These are phyloP conservation scores for Brachionus rubens DNA, from an alignment of 1,140 invertebrate genomes.

Conservation along the genomic window DNA sequence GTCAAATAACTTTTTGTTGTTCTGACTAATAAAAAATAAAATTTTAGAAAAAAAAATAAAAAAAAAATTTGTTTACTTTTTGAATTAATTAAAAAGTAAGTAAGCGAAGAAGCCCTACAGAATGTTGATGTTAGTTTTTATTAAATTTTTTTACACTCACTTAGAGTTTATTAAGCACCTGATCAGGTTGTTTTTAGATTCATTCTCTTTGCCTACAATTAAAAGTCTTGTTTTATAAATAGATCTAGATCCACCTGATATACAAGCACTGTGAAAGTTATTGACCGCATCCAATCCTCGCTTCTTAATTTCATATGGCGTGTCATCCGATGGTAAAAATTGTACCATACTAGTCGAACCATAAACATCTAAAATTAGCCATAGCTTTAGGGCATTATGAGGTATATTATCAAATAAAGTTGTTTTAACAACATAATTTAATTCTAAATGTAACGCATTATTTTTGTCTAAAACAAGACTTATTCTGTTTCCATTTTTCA, in stretches of 20 bases:
- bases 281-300: conserved; percentile 58
- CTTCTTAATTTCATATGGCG: conserved; percentile 59
- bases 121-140: too few relatives aligned
- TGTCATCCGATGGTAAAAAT: conserved; percentile 47
- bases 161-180: not conserved
- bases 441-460: conserved; percentile 58
- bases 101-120: too few relatives aligned
- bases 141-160: not conserved
- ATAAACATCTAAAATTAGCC: conserved; percentile 59
- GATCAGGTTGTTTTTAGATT: conserved; percentile 45
- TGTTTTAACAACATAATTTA: conserved; percentile 58
- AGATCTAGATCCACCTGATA: conserved; percentile 53
- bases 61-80: too few relatives aligned
- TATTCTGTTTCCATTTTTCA: conserved; percentile 51
- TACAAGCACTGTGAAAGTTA: conserved; percentile 58
- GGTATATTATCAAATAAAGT: conserved; percentile 55
- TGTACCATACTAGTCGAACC: conserved; percentile 48
- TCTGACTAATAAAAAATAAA: too few relatives aligned
- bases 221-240: conserved; percentile 55
- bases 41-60: too few relatives aligned
- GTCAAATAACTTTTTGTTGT: not conserved
- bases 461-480: conserved; percentile 55
- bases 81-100: too few relatives aligned
- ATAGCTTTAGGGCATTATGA: conserved; percentile 50
- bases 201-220: conserved; percentile 49